Evolutionary conservation across 2,888 invertebrate genomes (phyloP), one percentile per base, ranked within the genome.

Genomic region (Odontomyia ornata): DNA sequence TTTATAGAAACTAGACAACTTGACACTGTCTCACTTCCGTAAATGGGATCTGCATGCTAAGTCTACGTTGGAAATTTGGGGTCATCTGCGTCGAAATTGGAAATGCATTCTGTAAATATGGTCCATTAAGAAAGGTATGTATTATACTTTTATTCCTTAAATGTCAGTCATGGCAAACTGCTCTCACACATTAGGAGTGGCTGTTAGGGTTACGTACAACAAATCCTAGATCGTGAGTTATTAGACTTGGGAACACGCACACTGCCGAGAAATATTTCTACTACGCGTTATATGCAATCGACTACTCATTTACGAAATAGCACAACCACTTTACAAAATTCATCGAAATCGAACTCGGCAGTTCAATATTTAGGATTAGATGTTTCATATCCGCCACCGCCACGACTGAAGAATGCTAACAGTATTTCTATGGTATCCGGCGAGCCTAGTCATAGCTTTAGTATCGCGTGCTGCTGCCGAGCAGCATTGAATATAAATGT

Each of bases 351-450:
- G 1, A 80, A 81, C 78, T 79, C 80, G 73, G 80, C 79, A 79
- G 85, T 94, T 81, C 95, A 97, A 83, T 97, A 97, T 87, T 89
- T 97, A 79, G 97, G 97, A 86, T 88, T 97, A 80, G 96, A 95
- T 86, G 89, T 86, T 23, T 82, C 85, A 27, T 86, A 93, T 80
- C 88, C 90, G 0, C 88, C 89, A 0, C 80, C 82, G 30, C 82
- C 85, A 15, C 76, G 77, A 7, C 18, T 82, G 9, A 82, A 82
- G 78, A 79, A 79, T 81, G 80, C 30, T 36, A 79, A 84, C 4
- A 83, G 86, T 0, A 84, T 86, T 77, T 84, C 86, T 57, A 86
- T 86, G 18, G 80, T 81, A 13, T 83, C 86, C 18, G 86, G 88
- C 76, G 85, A 86, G n/a, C 3, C 36, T 28, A 84, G 86, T 47